Percentiles rank a stretch among this genome's conserved stretches.
These are phyloP conservation scores for Leptobrachium leishanense DNA, from an alignment of 2,113 vertebrate species.

Conservation along the genomic window DNA sequence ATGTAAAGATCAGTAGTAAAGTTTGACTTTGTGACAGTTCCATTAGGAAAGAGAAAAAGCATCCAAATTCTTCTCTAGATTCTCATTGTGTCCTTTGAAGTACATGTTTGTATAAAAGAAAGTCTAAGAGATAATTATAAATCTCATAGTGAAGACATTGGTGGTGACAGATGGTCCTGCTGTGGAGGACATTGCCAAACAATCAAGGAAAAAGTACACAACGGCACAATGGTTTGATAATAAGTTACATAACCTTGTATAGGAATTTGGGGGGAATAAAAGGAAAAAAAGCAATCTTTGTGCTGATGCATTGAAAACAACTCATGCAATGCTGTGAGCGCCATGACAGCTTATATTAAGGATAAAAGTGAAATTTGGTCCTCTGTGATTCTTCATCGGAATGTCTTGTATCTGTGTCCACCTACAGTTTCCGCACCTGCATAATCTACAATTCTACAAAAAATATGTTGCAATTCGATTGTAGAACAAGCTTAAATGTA, in stretches of 20 bases:
- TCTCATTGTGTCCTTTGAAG: conserved; percentile 34
- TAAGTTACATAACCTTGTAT: conserved; percentile 29
- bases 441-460: neutral
- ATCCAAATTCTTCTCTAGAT: neutral
- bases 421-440: conserved; percentile 11
- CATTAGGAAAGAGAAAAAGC: too few species aligned
- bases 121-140: conserved; percentile 44
- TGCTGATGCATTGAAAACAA: conserved; percentile 27
- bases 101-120: conserved; percentile 21
- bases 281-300: conserved; percentile 29
- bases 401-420: conserved; percentile 19
- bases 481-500: too few species aligned
- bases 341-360: conserved; percentile 40
- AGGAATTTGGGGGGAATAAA: neutral
- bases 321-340: neutral
- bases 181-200: conserved; percentile 36
- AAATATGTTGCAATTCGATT: too few species aligned
- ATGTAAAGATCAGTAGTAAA: too few species aligned
- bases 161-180: conserved; percentile 44
- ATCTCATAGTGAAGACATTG: conserved; percentile 36
- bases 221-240: conserved; percentile 3
- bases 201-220: conserved; percentile 27
- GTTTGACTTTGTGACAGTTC: too few species aligned
- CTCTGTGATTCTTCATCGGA: conserved; percentile 24
- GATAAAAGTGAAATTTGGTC: conserved; percentile 32